Evolutionary conservation across 2,888 invertebrate species (phyloP).

Genomic region (Blomia tropicalis): DNA sequence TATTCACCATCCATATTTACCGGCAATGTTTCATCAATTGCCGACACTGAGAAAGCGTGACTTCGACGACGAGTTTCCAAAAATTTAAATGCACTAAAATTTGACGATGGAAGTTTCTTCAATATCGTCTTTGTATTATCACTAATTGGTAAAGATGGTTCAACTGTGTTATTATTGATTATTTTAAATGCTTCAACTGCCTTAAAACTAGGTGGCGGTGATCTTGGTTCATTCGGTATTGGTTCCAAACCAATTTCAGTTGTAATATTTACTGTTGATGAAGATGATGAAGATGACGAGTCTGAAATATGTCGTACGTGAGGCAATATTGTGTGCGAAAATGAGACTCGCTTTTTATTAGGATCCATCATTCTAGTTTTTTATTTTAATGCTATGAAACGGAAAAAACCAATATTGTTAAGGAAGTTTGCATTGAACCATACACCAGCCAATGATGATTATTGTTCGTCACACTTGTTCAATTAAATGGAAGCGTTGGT

Average conservation of each 20-base stretch:
- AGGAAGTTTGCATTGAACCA: not conserved
- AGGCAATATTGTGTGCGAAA: constrained; percentile 4
- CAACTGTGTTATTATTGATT: too few species aligned
- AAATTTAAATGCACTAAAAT: not conserved
- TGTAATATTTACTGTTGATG: not conserved
- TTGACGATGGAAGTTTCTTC: not conserved
- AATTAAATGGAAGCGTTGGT: too few species aligned
- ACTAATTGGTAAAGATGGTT: not conserved
- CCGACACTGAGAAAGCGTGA: constrained; percentile 10
- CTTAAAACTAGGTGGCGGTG: not conserved
- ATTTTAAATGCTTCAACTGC: not conserved
- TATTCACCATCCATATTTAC: constrained; percentile 7
- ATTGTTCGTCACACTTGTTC: too few species aligned
- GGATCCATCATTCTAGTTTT: not conserved
- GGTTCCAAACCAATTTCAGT: not conserved
- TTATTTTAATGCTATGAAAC: too few species aligned
- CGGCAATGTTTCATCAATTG: constrained; percentile 7
- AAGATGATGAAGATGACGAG: not conserved
- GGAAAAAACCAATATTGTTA: too few species aligned
- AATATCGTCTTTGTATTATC: not conserved
- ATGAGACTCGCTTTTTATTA: constrained; percentile 9
- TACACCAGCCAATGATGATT: too few species aligned
- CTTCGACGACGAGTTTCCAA: constrained; percentile 6
- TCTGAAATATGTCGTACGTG: not conserved
- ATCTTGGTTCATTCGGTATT: not conserved